Base-by-base conservation (phyloP, 2,888 invertebrate species). In the Conus canariensis region DNA sequence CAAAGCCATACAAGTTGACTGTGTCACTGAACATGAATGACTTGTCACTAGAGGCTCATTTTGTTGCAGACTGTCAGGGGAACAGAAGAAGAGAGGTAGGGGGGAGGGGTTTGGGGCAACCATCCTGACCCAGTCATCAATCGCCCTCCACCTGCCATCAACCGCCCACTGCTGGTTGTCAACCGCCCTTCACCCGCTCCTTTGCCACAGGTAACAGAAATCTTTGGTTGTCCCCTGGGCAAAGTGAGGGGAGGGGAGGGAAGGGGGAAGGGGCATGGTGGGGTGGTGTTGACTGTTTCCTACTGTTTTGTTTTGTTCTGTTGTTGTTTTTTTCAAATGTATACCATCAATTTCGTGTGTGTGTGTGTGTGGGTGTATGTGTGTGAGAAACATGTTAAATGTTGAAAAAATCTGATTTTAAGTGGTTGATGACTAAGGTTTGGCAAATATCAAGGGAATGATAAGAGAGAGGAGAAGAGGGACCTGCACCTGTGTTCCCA, bases 51-150 rank as follows among this genome's bases (percentile, higher is more conserved):
- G 45, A 45, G 45, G 45, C 45, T 45, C 45, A 45, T 45, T 45
- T 45, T 3, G 45, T 45, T 82, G 16, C 85, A 91, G 91, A 74
- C 19, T 90, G 85, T 90, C 90, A 30, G 90, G 91, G 22, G 91
- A 91, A 4, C 87, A 91, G 19, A 91, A 87, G 85, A 91, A 91
- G 64, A 86, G 25, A 45, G 86, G 86, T n/a, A 19, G 56, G 22
- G 58, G n/a, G 19, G 85, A 58, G 58, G 58, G 86, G 9, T 30
- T 16, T 22, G 85, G 19, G 25, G 56, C 19, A 85, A n/a, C 45
- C 85, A 22, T 1, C n/a, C n/a, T 74, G 74, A 74, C n/a, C 74
- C 77, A 9, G 77, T 12, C 30, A 25, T 83, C 58, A 56, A 83
- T 58, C 82, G 82, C 19, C 82, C 82, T 8, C n/a, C 56, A 4